Evolutionary conservation across 2,888 invertebrate species (phyloP).

Genomic region (Drosophila anomelani): DNA sequence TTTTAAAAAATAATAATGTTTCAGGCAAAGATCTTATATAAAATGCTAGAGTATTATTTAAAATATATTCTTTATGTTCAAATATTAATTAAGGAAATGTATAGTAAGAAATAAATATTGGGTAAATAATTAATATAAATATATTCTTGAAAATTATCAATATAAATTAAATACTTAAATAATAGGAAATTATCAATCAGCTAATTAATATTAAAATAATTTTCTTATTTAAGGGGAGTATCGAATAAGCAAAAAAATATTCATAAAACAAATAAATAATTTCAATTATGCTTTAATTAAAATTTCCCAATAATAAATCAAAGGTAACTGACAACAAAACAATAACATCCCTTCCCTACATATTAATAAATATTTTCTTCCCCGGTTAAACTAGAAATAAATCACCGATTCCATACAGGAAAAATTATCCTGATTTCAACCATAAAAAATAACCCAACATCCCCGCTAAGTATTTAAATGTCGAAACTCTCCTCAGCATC

Average conservation of each 20-base stretch:
- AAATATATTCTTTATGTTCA: background rate
- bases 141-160: background rate
- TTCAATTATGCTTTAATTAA: background rate
- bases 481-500: background rate
- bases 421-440: background rate
- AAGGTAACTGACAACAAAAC: background rate
- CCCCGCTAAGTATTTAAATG: conserved; percentile 6
- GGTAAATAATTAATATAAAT: too few relatives aligned
- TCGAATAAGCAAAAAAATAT: background rate
- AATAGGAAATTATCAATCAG: too few relatives aligned
- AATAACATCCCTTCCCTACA: background rate
- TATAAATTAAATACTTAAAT: background rate
- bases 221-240: background rate
- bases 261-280: background rate
- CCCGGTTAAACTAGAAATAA: background rate
- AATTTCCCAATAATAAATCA: background rate
- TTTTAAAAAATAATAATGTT: background rate
- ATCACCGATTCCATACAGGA: background rate
- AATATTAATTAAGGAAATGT: too few relatives aligned
- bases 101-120: too few relatives aligned
- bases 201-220: background rate
- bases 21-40: too few relatives aligned
- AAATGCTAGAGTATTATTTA: background rate
- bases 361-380: too few relatives aligned
- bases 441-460: background rate